phyloP scores from a whole-genome alignment of 1,140 invertebrate species.

The Papilio aristodemus region DNA sequence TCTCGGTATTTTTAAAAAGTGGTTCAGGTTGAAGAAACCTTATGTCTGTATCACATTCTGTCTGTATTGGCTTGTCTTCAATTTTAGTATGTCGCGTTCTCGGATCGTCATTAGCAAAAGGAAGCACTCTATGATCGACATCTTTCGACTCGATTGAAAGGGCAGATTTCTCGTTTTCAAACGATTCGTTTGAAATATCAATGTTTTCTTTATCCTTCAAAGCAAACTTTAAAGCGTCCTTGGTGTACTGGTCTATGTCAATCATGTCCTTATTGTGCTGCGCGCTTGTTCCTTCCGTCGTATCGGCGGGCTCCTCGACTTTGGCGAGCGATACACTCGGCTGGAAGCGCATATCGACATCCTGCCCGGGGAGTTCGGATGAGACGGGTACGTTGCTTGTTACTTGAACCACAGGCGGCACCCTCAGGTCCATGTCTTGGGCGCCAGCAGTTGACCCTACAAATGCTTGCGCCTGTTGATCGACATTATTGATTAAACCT shows the following conservation, averaged over 20 bases:
- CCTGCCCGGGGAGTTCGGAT: slow-evolving; percentile 67
- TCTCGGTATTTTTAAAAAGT: slow-evolving; percentile 72
- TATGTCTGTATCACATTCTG: slow-evolving; percentile 79
- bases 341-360: slow-evolving; percentile 81
- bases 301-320: slow-evolving; percentile 51
- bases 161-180: slow-evolving; percentile 56
- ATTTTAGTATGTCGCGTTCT: slow-evolving; percentile 45
- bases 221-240: slow-evolving; percentile 79
- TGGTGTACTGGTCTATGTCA: slow-evolving; percentile 79
- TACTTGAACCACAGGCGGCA: slow-evolving; percentile 61
- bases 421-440: slow-evolving; percentile 77
- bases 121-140: slow-evolving; percentile 78
- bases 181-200: slow-evolving; percentile 70
- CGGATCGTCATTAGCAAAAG: slow-evolving; percentile 67
- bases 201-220: slow-evolving; percentile 75
- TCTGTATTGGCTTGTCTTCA: slow-evolving; percentile 63
- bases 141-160: slow-evolving; percentile 73
- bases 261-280: slow-evolving; percentile 70
- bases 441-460: slow-evolving; percentile 42
- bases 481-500: slow-evolving; percentile 72
- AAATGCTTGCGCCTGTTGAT: slow-evolving; percentile 57
- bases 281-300: slow-evolving; percentile 47
- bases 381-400: slow-evolving; percentile 50
- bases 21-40: slow-evolving; percentile 70
- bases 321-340: slow-evolving; percentile 43